phyloP scores from a whole-genome alignment of 2,797 vertebrate genomes.

The Sphenopsis melanotis region DNA sequence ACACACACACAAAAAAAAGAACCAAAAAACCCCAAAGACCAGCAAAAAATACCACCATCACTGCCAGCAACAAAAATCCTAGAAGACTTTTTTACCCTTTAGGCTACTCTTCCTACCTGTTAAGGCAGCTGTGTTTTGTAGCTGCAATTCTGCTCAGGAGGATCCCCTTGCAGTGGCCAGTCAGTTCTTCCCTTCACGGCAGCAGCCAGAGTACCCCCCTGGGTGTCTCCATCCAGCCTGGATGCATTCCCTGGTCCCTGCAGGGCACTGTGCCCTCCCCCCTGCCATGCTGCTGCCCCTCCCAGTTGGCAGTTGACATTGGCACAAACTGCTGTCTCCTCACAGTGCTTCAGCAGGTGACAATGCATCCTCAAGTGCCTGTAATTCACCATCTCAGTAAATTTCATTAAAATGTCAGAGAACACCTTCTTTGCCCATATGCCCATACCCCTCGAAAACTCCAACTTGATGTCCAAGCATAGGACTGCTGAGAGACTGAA shows the following conservation, averaged over 20 bases:
- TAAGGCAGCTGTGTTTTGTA: not conserved
- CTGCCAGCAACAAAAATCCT: rapidly evolving
- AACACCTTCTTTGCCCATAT: not conserved
- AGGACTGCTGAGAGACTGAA: not conserved
- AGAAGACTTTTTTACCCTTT: not conserved
- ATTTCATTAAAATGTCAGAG: not conserved
- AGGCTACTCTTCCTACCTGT: not conserved
- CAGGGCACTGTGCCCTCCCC: no score
- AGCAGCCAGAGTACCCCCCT: rapidly evolving
- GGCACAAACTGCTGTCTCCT: not conserved
- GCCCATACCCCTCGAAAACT: not conserved
- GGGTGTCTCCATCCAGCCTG: not conserved
- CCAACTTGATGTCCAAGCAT: not conserved
- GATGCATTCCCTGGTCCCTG: rapidly evolving
- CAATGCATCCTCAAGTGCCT: not conserved
- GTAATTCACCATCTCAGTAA: not conserved
- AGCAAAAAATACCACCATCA: not conserved
- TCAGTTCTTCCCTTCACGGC: rapidly evolving
- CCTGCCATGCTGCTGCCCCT: rapidly evolving
- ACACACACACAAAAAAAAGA: not conserved
- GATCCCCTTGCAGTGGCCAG: not conserved
- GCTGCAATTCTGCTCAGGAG: not conserved
- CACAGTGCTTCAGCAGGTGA: no score
- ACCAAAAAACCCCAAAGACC: rapidly evolving
- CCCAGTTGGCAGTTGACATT: rapidly evolving